Conservation (phyloP, 2,113 vertebrate species). For the Pangasianodon gigas region DNA sequence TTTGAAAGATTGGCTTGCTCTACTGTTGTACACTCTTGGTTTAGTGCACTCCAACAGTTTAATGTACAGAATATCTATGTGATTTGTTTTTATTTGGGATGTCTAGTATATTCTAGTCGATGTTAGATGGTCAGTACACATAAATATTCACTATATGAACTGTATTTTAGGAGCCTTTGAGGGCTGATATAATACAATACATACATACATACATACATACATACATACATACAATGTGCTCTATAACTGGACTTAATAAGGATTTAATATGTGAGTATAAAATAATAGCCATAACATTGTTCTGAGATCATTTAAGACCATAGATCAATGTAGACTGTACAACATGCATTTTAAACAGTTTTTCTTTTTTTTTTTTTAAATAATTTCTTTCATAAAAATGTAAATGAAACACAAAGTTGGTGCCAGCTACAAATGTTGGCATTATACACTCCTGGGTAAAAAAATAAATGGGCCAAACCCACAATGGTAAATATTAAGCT, state of each 20-base stretch:
- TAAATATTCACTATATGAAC: background rate
- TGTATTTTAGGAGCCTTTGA: conserved; percentile 8
- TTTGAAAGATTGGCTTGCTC: background rate
- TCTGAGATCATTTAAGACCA: background rate
- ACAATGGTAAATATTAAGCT: too few relatives aligned
- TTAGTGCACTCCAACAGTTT: background rate
- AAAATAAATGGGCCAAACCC: too few relatives aligned
- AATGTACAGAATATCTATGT: background rate
- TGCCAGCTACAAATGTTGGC: too few relatives aligned
- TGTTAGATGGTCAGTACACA: background rate
- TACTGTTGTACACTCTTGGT: background rate
- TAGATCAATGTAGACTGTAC: background rate
- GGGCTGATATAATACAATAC: background rate
- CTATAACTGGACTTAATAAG: background rate
- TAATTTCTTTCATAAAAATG: background rate
- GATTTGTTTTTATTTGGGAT: background rate
- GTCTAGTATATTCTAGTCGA: background rate
- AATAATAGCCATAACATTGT: background rate
- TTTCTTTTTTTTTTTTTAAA: background rate
- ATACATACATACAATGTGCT: background rate
- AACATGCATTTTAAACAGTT: background rate
- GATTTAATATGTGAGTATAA: background rate
- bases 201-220: background rate
- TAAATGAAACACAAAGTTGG: background rate
- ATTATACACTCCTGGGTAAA: too few relatives aligned